Evolutionary conservation across 2,113 vertebrate species (phyloP).

Genomic region (Ictidomys tridecemlineatus): DNA sequence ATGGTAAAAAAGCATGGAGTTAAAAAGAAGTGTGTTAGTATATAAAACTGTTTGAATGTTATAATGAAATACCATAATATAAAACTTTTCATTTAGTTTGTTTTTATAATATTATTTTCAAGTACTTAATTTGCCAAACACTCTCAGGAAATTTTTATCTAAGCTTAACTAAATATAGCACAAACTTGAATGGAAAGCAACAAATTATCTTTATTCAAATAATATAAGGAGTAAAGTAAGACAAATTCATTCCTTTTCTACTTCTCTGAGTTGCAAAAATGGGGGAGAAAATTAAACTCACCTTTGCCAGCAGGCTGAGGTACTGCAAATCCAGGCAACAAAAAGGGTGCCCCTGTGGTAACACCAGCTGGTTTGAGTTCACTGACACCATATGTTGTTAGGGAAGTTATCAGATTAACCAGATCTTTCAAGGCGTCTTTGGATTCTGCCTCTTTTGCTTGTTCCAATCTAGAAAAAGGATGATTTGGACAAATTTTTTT

Average conservation of each 20-base stretch:
- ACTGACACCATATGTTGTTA: conserved; percentile 95
- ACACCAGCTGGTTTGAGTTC: conserved; percentile 96
- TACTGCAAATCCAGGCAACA: conserved; percentile 96
- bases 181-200: background rate
- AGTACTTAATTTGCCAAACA: background rate
- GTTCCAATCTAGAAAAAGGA: conserved; percentile 93
- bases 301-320: conserved; percentile 98
- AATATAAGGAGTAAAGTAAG: background rate
- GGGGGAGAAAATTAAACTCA: conserved; percentile 69
- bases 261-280: background rate
- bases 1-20: background rate
- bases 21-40: background rate
- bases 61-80: background rate
- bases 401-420: conserved; percentile 97
- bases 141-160: background rate
- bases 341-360: conserved; percentile 97
- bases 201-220: background rate
- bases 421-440: conserved; percentile 98
- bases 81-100: background rate
- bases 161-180: background rate
- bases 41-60: background rate
- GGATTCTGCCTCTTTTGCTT: conserved; percentile 97
- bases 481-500: conserved; percentile 3
- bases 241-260: background rate
- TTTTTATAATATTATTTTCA: background rate